Base-by-base conservation (phyloP, 2,888 invertebrate species). In the Synanthedon vespiformis region DNA sequence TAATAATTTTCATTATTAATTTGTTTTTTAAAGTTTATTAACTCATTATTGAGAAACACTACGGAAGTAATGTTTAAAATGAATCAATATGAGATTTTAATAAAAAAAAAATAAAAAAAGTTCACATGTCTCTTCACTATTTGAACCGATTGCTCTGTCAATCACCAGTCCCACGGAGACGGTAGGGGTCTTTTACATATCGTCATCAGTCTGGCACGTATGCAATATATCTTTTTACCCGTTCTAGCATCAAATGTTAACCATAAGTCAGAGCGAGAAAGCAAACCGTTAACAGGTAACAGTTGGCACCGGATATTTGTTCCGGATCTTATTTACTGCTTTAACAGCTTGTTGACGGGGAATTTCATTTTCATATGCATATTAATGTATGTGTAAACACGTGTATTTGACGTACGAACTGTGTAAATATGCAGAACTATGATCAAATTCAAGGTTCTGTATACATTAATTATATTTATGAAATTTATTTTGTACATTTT, bases 241-340 rank as follows among this genome's bases (percentile, higher is more conserved):
- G 8, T 53, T 53, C 62, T 0, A 50, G 13, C 48, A 55, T 40
- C 52, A 49, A 49, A 56, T 48, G 49, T 44, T 13, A 44, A 2
- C 6, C 8, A 44, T 14, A 44, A 44, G 8, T 44, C 6, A 53
- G 60, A 74, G 57, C 66, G 67, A 57, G 77, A 73, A 50, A 57
- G 55, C 50, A 59, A 52, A 61, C 51, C 53, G 50, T 52, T 51
- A 57, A 60, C 59, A 62, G 64, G 67, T 70, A 68, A 52, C 70
- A 73, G 72, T 71, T 70, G 65, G 70, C 56, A 60, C 71, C 79
- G 79, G 80, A 81, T 78, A 79, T 83, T 80, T 70, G 71, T 70
- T 72, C 74, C 78, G 80, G 81, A 77, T 74, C 77, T 74, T 77
- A 80, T 81, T 82, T 77, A 77, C 76, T 74, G 77, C 71, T 70